Conservation (phyloP, 2,797 vertebrate species). For the Rhinoraja longicauda region DNA sequence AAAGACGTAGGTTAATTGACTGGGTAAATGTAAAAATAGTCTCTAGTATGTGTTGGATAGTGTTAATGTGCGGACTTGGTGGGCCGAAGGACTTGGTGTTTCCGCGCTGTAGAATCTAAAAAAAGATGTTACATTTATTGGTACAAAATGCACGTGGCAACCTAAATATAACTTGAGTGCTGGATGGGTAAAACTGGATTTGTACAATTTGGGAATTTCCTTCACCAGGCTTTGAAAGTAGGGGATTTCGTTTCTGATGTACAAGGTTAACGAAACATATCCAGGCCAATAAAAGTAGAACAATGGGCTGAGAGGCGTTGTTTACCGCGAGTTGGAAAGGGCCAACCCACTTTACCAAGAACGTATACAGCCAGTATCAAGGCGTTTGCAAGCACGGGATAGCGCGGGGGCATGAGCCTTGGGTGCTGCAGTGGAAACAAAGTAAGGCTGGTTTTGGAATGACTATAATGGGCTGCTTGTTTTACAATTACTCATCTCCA, state of each 20-base stretch:
- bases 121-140: background rate
- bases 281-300: background rate
- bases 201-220: constrained; percentile 16
- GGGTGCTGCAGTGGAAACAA: background rate
- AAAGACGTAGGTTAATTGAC: no score
- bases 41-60: no score
- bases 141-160: background rate
- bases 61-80: no score
- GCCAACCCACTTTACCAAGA: background rate
- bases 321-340: background rate
- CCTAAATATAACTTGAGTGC: background rate
- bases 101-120: no score
- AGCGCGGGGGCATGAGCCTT: background rate
- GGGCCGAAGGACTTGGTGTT: no score
- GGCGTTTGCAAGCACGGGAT: background rate
- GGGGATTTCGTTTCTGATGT: background rate
- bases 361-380: background rate
- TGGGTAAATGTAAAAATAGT: no score
- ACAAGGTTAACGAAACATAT: background rate
- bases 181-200: background rate
- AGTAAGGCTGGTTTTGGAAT: background rate
- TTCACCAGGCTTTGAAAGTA: background rate
- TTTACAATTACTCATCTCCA: no score
- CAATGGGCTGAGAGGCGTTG: background rate
- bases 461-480: background rate